Conservation (phyloP, 2,797 vertebrate genomes). For the Typhlichthys eigenmanni region DNA sequence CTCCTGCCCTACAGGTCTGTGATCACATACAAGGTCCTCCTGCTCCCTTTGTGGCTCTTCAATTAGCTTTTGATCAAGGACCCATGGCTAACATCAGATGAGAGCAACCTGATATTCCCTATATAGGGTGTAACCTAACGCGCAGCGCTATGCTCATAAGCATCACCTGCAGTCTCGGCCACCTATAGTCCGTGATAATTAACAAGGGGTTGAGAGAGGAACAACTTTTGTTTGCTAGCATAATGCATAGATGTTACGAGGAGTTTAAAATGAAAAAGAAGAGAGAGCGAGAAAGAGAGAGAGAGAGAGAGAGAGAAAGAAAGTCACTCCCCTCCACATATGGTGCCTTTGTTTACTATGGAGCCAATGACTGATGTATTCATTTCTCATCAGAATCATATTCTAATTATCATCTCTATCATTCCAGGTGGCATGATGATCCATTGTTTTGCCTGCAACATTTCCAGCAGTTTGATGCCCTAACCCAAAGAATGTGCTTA, state of each 20-base stretch:
- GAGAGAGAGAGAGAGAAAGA: conserved; percentile 16
- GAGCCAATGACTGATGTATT: conserved; percentile 58
- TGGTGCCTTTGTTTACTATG: conserved; percentile 39
- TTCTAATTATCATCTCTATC: conserved; percentile 71
- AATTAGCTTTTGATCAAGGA: conserved; percentile 75
- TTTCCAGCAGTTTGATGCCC: conserved; percentile 72
- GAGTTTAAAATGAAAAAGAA: not conserved
- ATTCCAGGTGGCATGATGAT: conserved; percentile 68
- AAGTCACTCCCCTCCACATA: conserved; percentile 31
- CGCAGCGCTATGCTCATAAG: conserved; percentile 61
- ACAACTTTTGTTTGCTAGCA: conserved; percentile 37
- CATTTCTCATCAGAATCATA: conserved; percentile 50
- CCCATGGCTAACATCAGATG: conserved; percentile 76
- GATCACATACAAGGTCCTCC: conserved; percentile 39
- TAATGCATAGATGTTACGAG: conserved; percentile 7
- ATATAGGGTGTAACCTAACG: conserved; percentile 76
- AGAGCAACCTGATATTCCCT: conserved; percentile 67
- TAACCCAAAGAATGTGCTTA: conserved; percentile 80
- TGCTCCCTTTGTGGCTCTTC: conserved; percentile 46
- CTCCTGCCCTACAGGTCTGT: conserved; percentile 22
- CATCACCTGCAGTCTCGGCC: conserved; percentile 59
- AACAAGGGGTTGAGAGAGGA: conserved; percentile 50
- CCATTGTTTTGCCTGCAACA: conserved; percentile 75
- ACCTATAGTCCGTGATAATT: conserved; percentile 64
- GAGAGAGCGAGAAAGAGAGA: conserved; percentile 1